Evolutionary conservation across 1,140 invertebrate genomes (phyloP).

Genomic region (Coptotermes formosanus): DNA sequence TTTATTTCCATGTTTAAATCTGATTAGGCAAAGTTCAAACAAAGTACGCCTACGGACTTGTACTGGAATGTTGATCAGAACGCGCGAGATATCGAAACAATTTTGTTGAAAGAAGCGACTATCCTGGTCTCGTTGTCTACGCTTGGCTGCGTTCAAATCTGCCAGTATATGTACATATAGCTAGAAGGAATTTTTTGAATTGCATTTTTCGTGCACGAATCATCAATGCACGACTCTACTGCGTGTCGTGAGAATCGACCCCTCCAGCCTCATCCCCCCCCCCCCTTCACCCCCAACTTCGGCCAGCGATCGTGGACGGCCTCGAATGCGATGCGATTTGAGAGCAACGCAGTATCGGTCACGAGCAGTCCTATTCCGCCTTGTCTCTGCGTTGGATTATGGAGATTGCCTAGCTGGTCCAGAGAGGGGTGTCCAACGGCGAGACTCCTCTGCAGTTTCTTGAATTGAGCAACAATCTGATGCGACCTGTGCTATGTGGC

Average conservation of each 20-base stretch:
- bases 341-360: background rate
- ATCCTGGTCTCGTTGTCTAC: slow-evolving; percentile 15
- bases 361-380: background rate
- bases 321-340: background rate
- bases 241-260: slow-evolving; percentile 3
- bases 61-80: background rate
- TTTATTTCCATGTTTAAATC: background rate
- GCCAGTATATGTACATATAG: background rate
- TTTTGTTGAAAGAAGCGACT: background rate
- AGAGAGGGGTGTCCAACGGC: background rate
- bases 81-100: background rate
- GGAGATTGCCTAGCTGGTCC: background rate
- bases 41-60: background rate
- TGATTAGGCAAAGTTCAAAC: background rate
- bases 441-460: background rate
- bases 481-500: no score
- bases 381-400: background rate
- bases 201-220: slow-evolving; percentile 27
- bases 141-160: slow-evolving; percentile 14
- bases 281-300: no score
- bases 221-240: slow-evolving; percentile 16
- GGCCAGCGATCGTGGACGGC: no score
- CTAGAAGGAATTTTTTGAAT: slow-evolving; percentile 21
- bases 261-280: no score
- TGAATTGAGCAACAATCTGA: no score